A percentile compares a stretch with the other conserved stretches of the same genome.
phyloP scores from a whole-genome alignment of 2,113 vertebrate genomes.

The Nicator chloris region DNA sequence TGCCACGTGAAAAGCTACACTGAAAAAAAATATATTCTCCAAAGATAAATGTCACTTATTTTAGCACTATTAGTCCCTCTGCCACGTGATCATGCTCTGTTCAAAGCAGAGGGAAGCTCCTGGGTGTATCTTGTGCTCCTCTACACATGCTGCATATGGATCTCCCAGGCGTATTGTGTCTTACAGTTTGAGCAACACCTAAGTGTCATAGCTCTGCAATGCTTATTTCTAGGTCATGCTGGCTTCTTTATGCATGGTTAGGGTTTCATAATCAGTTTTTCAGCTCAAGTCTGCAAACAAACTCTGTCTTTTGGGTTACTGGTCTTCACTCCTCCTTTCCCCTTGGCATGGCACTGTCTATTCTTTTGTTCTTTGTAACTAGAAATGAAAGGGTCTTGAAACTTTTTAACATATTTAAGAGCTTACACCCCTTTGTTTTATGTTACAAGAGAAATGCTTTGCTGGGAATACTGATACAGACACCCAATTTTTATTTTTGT shows the following conservation, averaged over 20 bases:
- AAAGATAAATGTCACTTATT: not conserved
- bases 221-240: constrained; percentile 17
- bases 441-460: not conserved
- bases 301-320: constrained; percentile 8
- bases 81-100: not conserved
- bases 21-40: not conserved
- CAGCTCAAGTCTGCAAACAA: constrained; percentile 39
- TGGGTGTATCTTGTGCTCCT: not conserved
- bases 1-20: not conserved
- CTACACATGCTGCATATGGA: not conserved
- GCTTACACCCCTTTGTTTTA: not conserved
- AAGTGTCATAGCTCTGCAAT: not conserved
- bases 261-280: not conserved
- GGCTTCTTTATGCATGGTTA: not conserved
- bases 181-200: constrained; percentile 24
- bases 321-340: not conserved
- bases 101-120: not conserved
- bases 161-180: constrained; percentile 20
- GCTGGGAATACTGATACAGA: not conserved
- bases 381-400: not conserved
- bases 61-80: not conserved
- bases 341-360: not conserved
- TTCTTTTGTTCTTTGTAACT: not conserved
- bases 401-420: not conserved
- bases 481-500: not conserved